Evolutionary conservation across 2,888 invertebrate species (phyloP), one percentile per base, ranked within the genome.

Genomic region (Trilocha varians): DNA sequence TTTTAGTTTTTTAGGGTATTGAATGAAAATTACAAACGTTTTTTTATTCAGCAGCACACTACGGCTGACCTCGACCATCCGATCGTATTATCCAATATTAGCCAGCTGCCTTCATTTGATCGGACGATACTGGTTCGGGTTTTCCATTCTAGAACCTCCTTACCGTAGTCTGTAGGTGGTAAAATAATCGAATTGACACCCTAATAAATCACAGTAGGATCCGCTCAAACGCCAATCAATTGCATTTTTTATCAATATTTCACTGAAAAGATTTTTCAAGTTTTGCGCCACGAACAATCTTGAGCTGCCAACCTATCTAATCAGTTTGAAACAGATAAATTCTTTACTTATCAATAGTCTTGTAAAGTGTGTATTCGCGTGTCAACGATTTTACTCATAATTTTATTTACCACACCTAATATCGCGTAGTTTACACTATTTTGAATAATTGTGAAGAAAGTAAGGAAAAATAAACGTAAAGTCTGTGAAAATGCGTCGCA

Each of bases 231-330:
- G 25, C 32, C 33, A 40, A 25, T 38, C 18, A 35, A 15, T 14
- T n/a, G 16, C 32, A 32, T 13, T 25, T 25, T 3, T 25, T 25
- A 25, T 25, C 25, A 25, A 25, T 25, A 25, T 25, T 25, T 25
- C 15, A 15, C 15, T 18, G 13, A 17, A 34, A 25, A 18, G 38
- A 38, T 40, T 36, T 43, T 45, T 25, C 43, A 41, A 38, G 39
- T 38, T 44, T 48, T 49, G 46, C 48, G 39, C 49, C 46, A 52
- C 63, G 63, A 70, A 64, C 57, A 62, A 75, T 76, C 74, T 79
- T 76, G 74, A 76, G 67, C 53, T 53, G 51, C 53, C 65, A 57
- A 67, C 25, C 8, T 83, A 83, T 84, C 84, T 84, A 74, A 84
- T 84, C 84, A 64, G 63, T 52, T 38, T 49, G 49, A 54, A 60